phyloP scores from a whole-genome alignment of 2,113 vertebrate genomes.

The Cygnus atratus region DNA sequence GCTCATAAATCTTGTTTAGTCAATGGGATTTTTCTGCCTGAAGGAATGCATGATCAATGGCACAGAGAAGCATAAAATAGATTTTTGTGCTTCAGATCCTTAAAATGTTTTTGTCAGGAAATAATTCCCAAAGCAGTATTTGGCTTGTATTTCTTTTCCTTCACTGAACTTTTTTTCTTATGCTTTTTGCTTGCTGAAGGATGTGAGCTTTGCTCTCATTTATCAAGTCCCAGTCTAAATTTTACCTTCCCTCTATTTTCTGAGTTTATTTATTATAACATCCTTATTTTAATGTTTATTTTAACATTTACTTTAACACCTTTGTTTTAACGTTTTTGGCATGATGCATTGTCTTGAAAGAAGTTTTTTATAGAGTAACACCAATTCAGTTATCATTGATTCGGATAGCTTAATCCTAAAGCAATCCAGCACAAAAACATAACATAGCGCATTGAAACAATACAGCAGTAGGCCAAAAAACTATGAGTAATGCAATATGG shows the following conservation, averaged over 20 bases:
- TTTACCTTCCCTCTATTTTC: not conserved
- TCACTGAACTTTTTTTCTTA: not conserved
- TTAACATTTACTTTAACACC: not conserved
- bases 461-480: not conserved
- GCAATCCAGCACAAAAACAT: not conserved
- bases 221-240: not conserved
- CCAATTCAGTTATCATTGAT: not conserved
- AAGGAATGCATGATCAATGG: conserved; percentile 17
- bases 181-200: not conserved
- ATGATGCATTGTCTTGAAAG: not conserved
- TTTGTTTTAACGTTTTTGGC: not conserved
- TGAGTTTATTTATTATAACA: not conserved
- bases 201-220: not conserved
- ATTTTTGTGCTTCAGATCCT: conserved; percentile 33
- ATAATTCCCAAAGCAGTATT: conserved; percentile 6
- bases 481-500: not conserved
- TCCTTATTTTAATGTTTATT: not conserved
- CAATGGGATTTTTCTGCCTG: conserved; percentile 23
- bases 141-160: not conserved
- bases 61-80: not conserved
- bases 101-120: not conserved
- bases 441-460: not conserved
- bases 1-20: conserved; percentile 30
- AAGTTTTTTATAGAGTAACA: not conserved
- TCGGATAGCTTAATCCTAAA: not conserved